A percentile compares a stretch with the other conserved stretches of the same genome.
Evolutionary conservation across 2,888 invertebrate genomes (phyloP).

Genomic region (Latrodectus hesperus): DNA sequence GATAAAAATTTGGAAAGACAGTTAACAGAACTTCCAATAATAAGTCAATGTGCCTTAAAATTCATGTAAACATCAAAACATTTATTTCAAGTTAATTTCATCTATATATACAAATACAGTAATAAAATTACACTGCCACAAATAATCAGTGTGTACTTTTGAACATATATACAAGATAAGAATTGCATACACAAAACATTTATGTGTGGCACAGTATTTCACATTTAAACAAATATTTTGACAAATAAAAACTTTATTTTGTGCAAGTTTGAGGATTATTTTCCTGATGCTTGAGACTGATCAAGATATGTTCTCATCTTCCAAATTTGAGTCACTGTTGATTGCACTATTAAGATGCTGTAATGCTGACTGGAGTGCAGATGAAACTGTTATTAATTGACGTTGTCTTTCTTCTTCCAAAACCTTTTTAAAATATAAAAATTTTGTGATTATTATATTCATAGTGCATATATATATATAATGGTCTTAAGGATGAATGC

Average conservation of each 20-base stretch:
- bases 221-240: slow-evolving; percentile 31
- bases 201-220: slow-evolving; percentile 14
- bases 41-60: neutral
- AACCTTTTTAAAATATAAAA: slow-evolving; percentile 9
- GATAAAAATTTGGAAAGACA: neutral
- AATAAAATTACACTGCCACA: slow-evolving; percentile 61
- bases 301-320: slow-evolving; percentile 62
- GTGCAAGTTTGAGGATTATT: slow-evolving; percentile 52
- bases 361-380: slow-evolving; percentile 62
- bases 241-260: slow-evolving; percentile 38
- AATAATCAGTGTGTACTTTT: slow-evolving; percentile 26
- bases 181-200: slow-evolving; percentile 34
- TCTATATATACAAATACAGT: slow-evolving; percentile 57
- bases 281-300: neutral
- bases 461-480: too few species aligned
- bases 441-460: too few species aligned
- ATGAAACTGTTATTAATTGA: slow-evolving; percentile 55
- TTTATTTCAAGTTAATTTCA: slow-evolving; percentile 54
- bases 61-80: slow-evolving; percentile 57
- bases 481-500: too few species aligned
- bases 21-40: neutral
- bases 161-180: slow-evolving; percentile 49
- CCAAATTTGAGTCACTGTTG: slow-evolving; percentile 45
- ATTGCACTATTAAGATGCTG: slow-evolving; percentile 66
- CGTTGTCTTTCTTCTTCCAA: slow-evolving; percentile 61